phyloP scores from a whole-genome alignment of 1,140 invertebrate species.

The Tribolium madens region DNA sequence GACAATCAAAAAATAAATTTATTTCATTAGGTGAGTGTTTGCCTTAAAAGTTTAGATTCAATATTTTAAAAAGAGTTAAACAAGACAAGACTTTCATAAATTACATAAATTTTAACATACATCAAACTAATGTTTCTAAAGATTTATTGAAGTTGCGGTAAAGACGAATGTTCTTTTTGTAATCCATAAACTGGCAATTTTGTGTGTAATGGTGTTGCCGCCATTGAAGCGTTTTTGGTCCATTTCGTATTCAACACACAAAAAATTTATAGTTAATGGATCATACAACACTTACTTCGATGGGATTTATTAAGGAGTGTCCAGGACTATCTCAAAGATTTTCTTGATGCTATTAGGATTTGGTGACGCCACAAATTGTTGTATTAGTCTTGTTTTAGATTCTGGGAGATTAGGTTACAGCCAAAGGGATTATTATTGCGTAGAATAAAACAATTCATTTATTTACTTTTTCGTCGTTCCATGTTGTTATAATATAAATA shows the following conservation, averaged over 20 bases:
- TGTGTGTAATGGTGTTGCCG: neutral
- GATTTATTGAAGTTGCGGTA: neutral
- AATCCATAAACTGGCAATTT: neutral
- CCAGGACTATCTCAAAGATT: neutral
- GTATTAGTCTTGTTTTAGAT: neutral
- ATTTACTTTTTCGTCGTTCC: too few relatives aligned
- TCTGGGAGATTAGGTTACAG: neutral
- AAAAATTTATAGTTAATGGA: neutral
- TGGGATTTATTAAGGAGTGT: neutral
- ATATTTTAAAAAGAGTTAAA: too few relatives aligned
- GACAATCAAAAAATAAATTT: neutral
- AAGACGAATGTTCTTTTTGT: neutral
- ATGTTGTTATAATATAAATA: too few relatives aligned
- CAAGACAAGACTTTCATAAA: too few relatives aligned
- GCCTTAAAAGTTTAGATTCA: too few relatives aligned
- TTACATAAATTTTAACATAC: too few relatives aligned
- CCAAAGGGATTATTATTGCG: neutral
- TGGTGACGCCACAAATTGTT: neutral
- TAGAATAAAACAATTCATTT: too few relatives aligned
- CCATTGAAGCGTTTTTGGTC: neutral
- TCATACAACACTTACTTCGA: neutral
- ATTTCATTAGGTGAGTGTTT: too few relatives aligned
- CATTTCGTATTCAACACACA: neutral
- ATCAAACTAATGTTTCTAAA: neutral
- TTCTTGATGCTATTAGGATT: neutral